Conservation (phyloP, 2,888 invertebrate genomes). For the Cantharis flavilabris region DNA sequence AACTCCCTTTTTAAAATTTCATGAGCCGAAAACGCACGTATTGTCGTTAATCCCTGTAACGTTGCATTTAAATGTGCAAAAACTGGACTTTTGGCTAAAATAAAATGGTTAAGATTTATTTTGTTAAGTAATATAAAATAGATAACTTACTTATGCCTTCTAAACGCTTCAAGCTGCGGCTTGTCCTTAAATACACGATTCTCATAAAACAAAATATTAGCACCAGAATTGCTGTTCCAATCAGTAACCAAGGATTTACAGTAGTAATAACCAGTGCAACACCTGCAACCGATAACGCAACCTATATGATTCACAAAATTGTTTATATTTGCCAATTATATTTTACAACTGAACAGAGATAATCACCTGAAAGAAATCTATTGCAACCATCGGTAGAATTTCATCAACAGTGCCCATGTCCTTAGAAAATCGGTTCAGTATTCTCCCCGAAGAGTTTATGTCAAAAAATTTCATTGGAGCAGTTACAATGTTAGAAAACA, state of each 20-base stretch:
- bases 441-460: constrained; percentile 65
- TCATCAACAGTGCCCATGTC: constrained; percentile 68
- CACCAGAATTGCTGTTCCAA: constrained; percentile 68
- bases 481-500: constrained; percentile 61
- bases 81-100: constrained; percentile 72
- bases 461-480: constrained; percentile 73
- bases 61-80: constrained; percentile 73
- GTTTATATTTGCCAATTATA: not conserved
- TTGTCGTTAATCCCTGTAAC: constrained; percentile 72
- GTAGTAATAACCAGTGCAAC: constrained; percentile 71
- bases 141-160: constrained; percentile 67
- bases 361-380: not conserved
- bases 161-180: constrained; percentile 73
- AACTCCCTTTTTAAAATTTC: constrained; percentile 63
- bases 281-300: constrained; percentile 62
- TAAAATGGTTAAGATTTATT: constrained; percentile 54
- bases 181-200: constrained; percentile 72
- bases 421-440: constrained; percentile 74
- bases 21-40: constrained; percentile 69
- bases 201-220: constrained; percentile 68
- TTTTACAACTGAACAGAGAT: constrained; percentile 56
- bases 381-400: constrained; percentile 51
- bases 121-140: not conserved
- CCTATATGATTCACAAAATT: not conserved
- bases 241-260: constrained; percentile 71